Evolutionary conservation across 2,888 invertebrate genomes (phyloP).

Genomic region (Agonopterix subpropinquella): DNA sequence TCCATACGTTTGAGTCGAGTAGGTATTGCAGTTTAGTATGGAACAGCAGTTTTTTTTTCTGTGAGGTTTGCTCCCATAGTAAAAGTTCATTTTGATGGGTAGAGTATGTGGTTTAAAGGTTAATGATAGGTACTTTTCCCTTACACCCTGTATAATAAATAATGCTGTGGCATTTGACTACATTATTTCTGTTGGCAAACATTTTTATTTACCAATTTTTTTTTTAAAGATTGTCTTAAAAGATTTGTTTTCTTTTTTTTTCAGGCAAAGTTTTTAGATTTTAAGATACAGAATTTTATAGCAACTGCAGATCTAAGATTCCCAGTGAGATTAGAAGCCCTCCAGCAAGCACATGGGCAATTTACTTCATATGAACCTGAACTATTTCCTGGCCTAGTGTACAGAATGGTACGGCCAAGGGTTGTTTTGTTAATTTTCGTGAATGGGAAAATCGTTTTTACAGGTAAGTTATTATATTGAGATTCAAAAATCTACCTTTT

Average conservation of each 20-base stretch:
- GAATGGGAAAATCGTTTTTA: slow-evolving; percentile 98
- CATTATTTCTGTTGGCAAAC: no score
- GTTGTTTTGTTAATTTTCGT: slow-evolving; percentile 99
- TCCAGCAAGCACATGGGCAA: slow-evolving; percentile 84
- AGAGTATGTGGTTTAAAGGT: no score
- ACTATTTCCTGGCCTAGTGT: slow-evolving; percentile 98
- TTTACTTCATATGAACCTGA: slow-evolving; percentile 97
- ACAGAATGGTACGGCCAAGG: slow-evolving; percentile 97
- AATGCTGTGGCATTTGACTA: no score
- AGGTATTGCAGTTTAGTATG: no score
- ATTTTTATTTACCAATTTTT: no score
- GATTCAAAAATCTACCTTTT: background rate
- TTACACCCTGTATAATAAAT: no score
- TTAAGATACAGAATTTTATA: slow-evolving; percentile 86
- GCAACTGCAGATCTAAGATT: slow-evolving; percentile 85
- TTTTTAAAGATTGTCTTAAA: background rate
- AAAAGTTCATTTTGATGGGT: no score
- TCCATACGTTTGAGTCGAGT: no score
- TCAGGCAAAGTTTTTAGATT: slow-evolving; percentile 83
- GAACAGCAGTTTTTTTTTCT: no score
- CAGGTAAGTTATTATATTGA: slow-evolving; percentile 59
- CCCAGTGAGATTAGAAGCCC: slow-evolving; percentile 83
- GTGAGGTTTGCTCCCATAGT: no score
- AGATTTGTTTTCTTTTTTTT: background rate
- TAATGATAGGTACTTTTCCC: no score